phyloP scores from a whole-genome alignment of 2,888 invertebrate genomes.

The Athalia rosae region DNA sequence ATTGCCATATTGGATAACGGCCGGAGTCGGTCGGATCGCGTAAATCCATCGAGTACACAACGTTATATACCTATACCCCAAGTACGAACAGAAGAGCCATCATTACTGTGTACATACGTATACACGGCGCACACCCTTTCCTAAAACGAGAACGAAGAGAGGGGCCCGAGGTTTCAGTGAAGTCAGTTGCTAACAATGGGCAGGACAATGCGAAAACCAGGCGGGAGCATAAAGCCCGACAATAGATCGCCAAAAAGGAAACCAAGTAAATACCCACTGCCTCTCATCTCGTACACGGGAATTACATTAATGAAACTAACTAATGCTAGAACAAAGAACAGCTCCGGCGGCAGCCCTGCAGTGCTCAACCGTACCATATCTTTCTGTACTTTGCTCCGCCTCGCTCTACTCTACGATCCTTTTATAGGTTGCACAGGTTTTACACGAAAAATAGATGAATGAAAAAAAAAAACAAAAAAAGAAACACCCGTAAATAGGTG shows the following conservation, averaged over 20 bases:
- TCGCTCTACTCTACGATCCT: background rate
- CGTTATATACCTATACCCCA: background rate
- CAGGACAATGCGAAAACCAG: conserved; percentile 60
- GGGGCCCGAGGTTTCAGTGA: conserved; percentile 52
- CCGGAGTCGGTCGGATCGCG: background rate
- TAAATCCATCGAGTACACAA: background rate
- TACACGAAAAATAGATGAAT: conserved; percentile 14
- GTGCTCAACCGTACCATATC: too few species aligned
- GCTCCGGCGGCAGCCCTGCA: conserved; percentile 43
- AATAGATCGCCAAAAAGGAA: conserved; percentile 68
- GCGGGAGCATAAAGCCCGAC: conserved; percentile 61
- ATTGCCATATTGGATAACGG: background rate
- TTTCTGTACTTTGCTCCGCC: background rate
- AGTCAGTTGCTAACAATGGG: conserved; percentile 61
- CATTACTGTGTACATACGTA: conserved; percentile 16
- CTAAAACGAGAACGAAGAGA: conserved; percentile 45
- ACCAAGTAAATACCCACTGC: conserved; percentile 64
- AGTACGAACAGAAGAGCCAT: conserved; percentile 16
- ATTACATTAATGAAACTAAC: conserved; percentile 67
- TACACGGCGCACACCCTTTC: conserved; percentile 30
- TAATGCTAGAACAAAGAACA: conserved; percentile 63
- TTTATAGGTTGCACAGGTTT: background rate
- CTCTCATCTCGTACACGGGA: conserved; percentile 60
- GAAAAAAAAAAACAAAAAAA: background rate
- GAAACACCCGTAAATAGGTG: too few species aligned